phyloP scores from a whole-genome alignment of 2,888 invertebrate genomes.

The Xestia ashworthii region DNA sequence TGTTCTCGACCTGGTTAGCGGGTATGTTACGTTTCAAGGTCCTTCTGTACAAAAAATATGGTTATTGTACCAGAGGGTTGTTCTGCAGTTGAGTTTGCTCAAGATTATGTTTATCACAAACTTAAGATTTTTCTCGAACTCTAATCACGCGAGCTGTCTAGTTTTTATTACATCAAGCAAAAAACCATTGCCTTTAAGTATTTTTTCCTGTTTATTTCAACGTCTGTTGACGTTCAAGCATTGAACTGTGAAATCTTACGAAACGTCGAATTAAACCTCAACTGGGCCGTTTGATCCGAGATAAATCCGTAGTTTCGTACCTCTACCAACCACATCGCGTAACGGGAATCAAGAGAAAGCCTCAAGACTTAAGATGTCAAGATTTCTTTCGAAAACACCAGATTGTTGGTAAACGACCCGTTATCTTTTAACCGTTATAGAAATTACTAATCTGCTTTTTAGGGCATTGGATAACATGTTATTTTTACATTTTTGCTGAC shows the following conservation, averaged over 20 bases:
- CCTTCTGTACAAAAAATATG: neutral
- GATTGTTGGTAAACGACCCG: slow-evolving; percentile 55
- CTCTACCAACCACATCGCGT: slow-evolving; percentile 55
- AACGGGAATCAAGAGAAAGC: slow-evolving; percentile 69
- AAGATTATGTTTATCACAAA: neutral
- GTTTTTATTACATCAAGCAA: slow-evolving; percentile 23
- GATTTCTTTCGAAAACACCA: slow-evolving; percentile 60
- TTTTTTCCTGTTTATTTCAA: slow-evolving; percentile 38
- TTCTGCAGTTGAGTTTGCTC: neutral
- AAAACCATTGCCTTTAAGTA: slow-evolving; percentile 8
- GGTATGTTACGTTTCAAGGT: slow-evolving; percentile 18
- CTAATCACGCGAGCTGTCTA: neutral
- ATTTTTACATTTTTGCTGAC: slow-evolving; percentile 1
- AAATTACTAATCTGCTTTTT: slow-evolving; percentile 33
- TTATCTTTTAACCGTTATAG: slow-evolving; percentile 62
- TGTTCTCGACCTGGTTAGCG: slow-evolving; percentile 35
- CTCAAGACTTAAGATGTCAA: slow-evolving; percentile 45
- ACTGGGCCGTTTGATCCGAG: slow-evolving; percentile 57
- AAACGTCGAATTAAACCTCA: slow-evolving; percentile 53
- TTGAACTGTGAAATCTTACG: slow-evolving; percentile 59
- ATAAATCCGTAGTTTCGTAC: slow-evolving; percentile 57
- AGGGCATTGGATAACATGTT: slow-evolving; percentile 2
- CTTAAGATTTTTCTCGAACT: slow-evolving; percentile 6
- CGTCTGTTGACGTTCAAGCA: slow-evolving; percentile 36
- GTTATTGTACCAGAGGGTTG: neutral